Evolutionary conservation across 2,113 vertebrate genomes (phyloP).

Genomic region (Trogon surrucura): DNA sequence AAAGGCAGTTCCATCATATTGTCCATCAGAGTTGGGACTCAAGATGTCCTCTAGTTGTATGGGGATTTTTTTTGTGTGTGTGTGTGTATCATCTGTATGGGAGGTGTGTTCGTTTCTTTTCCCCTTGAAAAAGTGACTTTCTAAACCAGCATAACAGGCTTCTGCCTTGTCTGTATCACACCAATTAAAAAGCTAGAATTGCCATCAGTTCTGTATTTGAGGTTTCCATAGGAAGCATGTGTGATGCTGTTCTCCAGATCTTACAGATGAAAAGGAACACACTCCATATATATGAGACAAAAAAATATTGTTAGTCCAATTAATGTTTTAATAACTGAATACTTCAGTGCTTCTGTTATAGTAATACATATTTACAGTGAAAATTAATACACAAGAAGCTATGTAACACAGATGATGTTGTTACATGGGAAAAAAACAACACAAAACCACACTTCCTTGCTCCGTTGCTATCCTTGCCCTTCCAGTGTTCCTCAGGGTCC

Average conservation of each 20-base stretch:
- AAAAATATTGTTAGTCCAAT: background rate
- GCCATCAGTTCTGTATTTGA: background rate
- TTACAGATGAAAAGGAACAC: background rate
- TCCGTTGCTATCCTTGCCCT: background rate
- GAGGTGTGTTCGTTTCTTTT: background rate
- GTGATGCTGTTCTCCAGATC: background rate
- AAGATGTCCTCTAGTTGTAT: background rate
- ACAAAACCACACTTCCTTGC: background rate
- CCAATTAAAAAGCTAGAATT: background rate
- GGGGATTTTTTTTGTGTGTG: background rate
- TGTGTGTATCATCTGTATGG: accelerated
- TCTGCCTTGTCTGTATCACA: background rate
- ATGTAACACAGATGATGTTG: background rate
- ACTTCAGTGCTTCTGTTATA: background rate
- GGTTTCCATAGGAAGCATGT: background rate
- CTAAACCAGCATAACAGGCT: background rate
- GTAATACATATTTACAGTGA: background rate
- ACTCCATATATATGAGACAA: background rate
- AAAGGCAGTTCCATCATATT: background rate
- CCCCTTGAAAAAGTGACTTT: background rate
- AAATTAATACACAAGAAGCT: background rate
- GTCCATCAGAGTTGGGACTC: background rate
- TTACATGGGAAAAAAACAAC: background rate
- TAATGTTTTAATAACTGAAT: background rate
- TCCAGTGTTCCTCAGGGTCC: background rate